These are phyloP conservation scores for Drosophila arawakana DNA, from an alignment of 1,140 invertebrate genomes.

Conservation along the genomic window DNA sequence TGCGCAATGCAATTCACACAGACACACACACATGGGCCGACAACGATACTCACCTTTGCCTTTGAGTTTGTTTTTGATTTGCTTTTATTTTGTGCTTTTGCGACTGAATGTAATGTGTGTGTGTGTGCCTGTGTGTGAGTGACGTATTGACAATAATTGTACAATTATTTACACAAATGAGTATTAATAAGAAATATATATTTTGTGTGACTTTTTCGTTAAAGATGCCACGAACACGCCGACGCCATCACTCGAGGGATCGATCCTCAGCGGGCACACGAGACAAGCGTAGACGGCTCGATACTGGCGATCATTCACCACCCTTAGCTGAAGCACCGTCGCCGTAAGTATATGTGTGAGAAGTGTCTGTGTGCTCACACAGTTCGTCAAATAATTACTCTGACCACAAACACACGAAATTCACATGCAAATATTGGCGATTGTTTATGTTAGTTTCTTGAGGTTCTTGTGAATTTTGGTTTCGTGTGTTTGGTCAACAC, in stretches of 20 bases:
- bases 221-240: conserved; percentile 92
- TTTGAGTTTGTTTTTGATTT: conserved; percentile 23
- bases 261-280: conserved; percentile 85
- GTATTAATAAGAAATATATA: conserved; percentile 1
- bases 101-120: neutral
- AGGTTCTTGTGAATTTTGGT: too few relatives aligned
- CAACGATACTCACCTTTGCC: conserved; percentile 36
- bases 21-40: conserved; percentile 3
- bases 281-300: conserved; percentile 86
- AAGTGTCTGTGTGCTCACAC: neutral
- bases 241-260: conserved; percentile 90
- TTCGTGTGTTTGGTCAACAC: too few relatives aligned
- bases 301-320: conserved; percentile 80
- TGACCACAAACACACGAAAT: too few relatives aligned
- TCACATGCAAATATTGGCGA: too few relatives aligned
- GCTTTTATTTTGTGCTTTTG: neutral
- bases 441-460: too few relatives aligned
- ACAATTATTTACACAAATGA: neutral
- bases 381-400: too few relatives aligned
- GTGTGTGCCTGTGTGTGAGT: neutral
- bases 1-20: conserved; percentile 47
- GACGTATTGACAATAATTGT: conserved; percentile 23
- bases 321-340: conserved; percentile 71
- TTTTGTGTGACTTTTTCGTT: conserved; percentile 2
- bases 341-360: conserved; percentile 67